phyloP scores from a whole-genome alignment of 2,888 invertebrate genomes.

The Neoitamus cyanurus region DNA sequence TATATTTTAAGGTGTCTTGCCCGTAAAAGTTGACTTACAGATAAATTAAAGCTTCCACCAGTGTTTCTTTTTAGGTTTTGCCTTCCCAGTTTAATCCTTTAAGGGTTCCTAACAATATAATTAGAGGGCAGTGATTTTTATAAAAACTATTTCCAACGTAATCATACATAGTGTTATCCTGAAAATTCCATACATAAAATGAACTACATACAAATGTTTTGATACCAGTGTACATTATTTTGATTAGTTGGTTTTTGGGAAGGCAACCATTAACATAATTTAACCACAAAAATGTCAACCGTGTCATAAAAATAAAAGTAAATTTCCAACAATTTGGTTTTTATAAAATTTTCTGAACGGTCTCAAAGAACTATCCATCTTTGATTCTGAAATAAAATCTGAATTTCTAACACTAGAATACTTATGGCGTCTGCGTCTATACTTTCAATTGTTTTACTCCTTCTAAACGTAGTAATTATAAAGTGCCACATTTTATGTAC shows the following conservation, averaged over 20 bases:
- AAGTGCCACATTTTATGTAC: slow-evolving; percentile 9
- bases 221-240: background rate
- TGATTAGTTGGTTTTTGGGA: background rate
- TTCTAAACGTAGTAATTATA: slow-evolving; percentile 6
- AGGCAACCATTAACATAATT: background rate
- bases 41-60: background rate
- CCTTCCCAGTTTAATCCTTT: background rate
- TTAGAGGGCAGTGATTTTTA: background rate
- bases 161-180: background rate
- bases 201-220: background rate
- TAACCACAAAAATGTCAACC: slow-evolving; percentile 1
- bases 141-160: background rate
- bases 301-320: slow-evolving; percentile 11
- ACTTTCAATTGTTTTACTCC: background rate
- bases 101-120: background rate
- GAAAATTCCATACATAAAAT: background rate
- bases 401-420: slow-evolving; percentile 11
- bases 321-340: slow-evolving; percentile 14
- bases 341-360: slow-evolving; percentile 18
- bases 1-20: too few species aligned
- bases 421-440: background rate
- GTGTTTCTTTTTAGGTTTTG: background rate
- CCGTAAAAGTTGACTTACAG: too few species aligned
- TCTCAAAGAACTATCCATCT: slow-evolving; percentile 1
- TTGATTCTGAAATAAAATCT: slow-evolving; percentile 22